These are phyloP conservation scores for Neofelis nebulosa DNA, from an alignment of 2,113 vertebrate genomes.

Conservation along the genomic window DNA sequence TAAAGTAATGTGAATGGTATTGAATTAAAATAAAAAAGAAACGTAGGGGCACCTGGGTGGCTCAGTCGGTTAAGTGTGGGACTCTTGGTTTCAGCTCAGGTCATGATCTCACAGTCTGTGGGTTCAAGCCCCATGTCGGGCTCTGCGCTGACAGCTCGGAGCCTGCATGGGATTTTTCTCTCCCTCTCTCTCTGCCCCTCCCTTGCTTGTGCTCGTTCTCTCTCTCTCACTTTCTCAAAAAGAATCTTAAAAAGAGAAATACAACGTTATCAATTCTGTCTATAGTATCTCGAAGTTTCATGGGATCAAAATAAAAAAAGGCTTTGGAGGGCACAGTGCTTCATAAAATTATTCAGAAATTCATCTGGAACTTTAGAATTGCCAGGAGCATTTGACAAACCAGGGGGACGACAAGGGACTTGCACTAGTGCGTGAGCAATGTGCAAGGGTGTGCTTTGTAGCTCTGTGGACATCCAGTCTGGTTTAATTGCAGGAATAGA, in stretches of 20 bases:
- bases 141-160: too few species aligned
- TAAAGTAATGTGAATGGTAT: background rate
- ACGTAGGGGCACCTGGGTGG: too few species aligned
- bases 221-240: too few species aligned
- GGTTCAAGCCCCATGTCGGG: too few species aligned
- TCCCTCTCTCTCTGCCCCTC: too few species aligned
- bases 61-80: too few species aligned
- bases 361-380: background rate
- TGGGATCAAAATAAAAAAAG: background rate
- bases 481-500: background rate
- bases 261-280: background rate
- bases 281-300: background rate
- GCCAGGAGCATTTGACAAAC: background rate
- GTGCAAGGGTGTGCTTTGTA: accelerated
- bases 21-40: background rate
- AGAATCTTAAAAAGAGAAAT: background rate
- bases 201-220: too few species aligned
- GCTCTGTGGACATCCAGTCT: background rate
- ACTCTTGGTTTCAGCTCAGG: too few species aligned
- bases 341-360: background rate
- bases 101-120: too few species aligned
- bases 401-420: too few species aligned
- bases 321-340: background rate
- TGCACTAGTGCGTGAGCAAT: accelerated
- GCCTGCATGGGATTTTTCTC: too few species aligned